Evolutionary conservation across 2,888 invertebrate species (phyloP).

Genomic region (Clostera curtula): DNA sequence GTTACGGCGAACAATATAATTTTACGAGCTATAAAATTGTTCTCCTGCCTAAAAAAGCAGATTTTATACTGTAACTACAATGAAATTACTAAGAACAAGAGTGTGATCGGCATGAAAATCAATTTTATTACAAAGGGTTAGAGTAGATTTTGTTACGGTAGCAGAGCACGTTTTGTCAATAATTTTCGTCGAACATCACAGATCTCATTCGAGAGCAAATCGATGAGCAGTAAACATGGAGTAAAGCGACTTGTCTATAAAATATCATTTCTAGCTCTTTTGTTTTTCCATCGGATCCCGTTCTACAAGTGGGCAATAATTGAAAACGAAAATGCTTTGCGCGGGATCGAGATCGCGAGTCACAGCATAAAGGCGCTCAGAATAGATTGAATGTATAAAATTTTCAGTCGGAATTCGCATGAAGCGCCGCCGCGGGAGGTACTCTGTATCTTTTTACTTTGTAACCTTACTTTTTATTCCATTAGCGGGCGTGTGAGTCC

Average conservation of each 20-base stretch:
- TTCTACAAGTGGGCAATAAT: constrained; percentile 76
- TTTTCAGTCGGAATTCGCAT: constrained; percentile 72
- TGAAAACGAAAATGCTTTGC: constrained; percentile 72
- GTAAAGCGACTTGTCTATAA: constrained; percentile 68
- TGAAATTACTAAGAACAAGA: constrained; percentile 27
- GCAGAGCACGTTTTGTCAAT: constrained; percentile 69
- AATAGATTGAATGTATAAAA: constrained; percentile 75
- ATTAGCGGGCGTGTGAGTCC: constrained; percentile 70
- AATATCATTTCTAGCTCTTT: constrained; percentile 71
- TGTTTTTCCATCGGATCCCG: constrained; percentile 66
- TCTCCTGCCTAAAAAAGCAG: constrained; percentile 36
- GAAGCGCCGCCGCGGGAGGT: constrained; percentile 66
- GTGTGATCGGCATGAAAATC: constrained; percentile 35
- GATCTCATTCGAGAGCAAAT: constrained; percentile 65
- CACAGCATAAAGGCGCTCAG: constrained; percentile 69
- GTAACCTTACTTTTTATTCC: constrained; percentile 76
- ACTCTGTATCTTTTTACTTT: constrained; percentile 73
- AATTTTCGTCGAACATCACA: constrained; percentile 68
- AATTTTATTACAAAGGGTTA: too few species aligned
- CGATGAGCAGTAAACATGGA: constrained; percentile 68
- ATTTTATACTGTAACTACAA: constrained; percentile 28
- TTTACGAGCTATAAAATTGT: constrained; percentile 46
- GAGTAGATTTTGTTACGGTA: too few species aligned
- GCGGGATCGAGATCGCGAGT: constrained; percentile 63
- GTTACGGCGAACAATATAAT: constrained; percentile 55